Base-by-base conservation (phyloP, 1,140 invertebrate species). In the Aphis gossypii region DNA sequence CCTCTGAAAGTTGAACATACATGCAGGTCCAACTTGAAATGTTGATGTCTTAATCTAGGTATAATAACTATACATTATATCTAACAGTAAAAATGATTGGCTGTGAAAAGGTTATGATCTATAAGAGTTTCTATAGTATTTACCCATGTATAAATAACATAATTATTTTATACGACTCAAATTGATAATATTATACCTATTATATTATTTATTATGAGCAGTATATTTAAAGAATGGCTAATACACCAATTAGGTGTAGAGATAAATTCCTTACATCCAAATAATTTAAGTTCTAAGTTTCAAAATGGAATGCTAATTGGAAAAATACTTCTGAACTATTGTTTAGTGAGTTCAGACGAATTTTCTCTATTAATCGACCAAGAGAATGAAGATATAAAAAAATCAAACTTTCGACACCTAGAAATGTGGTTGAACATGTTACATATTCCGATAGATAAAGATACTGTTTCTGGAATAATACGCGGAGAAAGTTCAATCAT, bases 221-320 rank as follows among this genome's bases (percentile, higher is more conserved):
- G 35, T 82, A 25, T 92, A 82, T 51, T 92, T 54, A 92, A 9
- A 92, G 35, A 92, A 82, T 92, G 90, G 90, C 90, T 92, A 1
- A 83, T 76, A 46, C 68, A 82, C 14, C 90, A 92, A 83, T 83
- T 92, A 83, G 68, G 90, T 6, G 30, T 82, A 38, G 90, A 92
- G 21, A 23, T 82, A 51, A 68, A 92, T 46, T 92, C 44, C 25
- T 1, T 92, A 14, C 35, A 76, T 4, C 46, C 41, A 51, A 46
- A 92, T n/a, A 38, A 38, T 38, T 20, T 92, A 25, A 83, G 68
- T 48, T 92, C 68, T 14, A 92, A 48, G 5, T 92, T 92, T 92
- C 60, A 92, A 83, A 92, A 92, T 92, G 90, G 90, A 48, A 76
- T 92, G 30, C 35, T 68, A 11, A 82, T 92, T 83, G 90, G 60